These are phyloP conservation scores for Anoplius nigerrimus DNA, from an alignment of 2,888 invertebrate species.

Conservation along the genomic window DNA sequence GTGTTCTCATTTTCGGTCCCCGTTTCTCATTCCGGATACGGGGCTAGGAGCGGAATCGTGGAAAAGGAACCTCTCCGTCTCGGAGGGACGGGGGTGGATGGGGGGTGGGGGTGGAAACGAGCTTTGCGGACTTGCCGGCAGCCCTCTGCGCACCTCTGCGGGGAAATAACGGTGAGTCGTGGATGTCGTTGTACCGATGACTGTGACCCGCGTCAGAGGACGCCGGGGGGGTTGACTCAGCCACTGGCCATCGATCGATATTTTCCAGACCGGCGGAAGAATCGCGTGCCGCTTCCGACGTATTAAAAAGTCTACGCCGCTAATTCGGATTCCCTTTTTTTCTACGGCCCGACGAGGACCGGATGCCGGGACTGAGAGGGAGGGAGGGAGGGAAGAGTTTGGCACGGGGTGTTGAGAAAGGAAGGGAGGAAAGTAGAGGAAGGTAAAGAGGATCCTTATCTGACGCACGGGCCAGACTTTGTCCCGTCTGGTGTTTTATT, in stretches of 20 bases:
- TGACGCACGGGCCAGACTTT: slow-evolving; percentile 33
- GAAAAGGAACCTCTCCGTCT: too few relatives aligned
- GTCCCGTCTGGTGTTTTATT: slow-evolving; percentile 53
- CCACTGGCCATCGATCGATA: slow-evolving; percentile 20
- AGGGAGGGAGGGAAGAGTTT: background rate
- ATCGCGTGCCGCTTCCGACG: slow-evolving; percentile 14
- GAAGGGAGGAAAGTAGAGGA: background rate
- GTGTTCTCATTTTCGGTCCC: slow-evolving; percentile 1
- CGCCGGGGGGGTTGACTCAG: slow-evolving; percentile 31
- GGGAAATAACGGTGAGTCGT: too few relatives aligned
- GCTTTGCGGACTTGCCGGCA: too few relatives aligned
- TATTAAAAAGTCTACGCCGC: slow-evolving; percentile 1
- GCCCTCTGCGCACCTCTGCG: too few relatives aligned
- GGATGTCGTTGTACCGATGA: slow-evolving; percentile 6
- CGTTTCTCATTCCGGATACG: background rate
- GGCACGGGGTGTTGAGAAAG: background rate
- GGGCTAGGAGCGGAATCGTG: background rate
- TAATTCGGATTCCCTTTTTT: background rate
- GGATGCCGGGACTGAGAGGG: background rate
- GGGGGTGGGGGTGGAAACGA: background rate
- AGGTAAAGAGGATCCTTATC: slow-evolving; percentile 28
- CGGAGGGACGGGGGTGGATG: background rate
- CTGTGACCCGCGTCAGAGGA: slow-evolving; percentile 23
- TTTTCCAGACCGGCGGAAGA: slow-evolving; percentile 8
- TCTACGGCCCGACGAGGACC: background rate